Evolutionary conservation across 2,113 vertebrate species (phyloP).

Genomic region (Phrynosoma blainvillii): DNA sequence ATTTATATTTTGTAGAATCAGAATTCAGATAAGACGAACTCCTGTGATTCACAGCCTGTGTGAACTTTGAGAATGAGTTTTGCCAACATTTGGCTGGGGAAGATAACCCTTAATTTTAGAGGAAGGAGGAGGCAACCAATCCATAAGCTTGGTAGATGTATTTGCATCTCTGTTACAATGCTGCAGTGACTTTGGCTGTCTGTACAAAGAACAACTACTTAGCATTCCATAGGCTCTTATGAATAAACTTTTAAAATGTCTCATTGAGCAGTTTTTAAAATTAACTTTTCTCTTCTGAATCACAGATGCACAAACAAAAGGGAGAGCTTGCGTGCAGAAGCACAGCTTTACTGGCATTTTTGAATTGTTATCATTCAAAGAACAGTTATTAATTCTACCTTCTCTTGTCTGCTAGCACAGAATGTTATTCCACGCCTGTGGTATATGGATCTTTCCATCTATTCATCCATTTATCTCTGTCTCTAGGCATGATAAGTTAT

Average conservation of each 20-base stretch:
- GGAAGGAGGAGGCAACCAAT: no score
- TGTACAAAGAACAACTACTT: not conserved
- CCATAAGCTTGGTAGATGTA: not conserved
- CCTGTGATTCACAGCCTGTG: not conserved
- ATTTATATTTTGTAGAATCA: no score
- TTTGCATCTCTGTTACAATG: not conserved
- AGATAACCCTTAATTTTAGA: not conserved
- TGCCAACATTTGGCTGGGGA: not conserved
- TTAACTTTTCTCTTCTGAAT: slow-evolving; percentile 34
- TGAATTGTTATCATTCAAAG: slow-evolving; percentile 43
- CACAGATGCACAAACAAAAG: slow-evolving; percentile 35
- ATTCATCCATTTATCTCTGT: slow-evolving; percentile 68
- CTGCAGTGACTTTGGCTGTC: not conserved
- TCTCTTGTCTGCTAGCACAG: slow-evolving; percentile 62
- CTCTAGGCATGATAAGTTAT: slow-evolving; percentile 67
- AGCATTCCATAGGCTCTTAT: slow-evolving; percentile 25
- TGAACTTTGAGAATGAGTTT: not conserved
- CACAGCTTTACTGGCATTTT: slow-evolving; percentile 35
- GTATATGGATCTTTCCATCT: slow-evolving; percentile 69
- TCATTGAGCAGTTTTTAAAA: slow-evolving; percentile 40
- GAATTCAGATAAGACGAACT: no score
- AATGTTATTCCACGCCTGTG: slow-evolving; percentile 60
- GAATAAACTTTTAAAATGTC: slow-evolving; percentile 13
- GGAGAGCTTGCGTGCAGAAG: slow-evolving; percentile 8
- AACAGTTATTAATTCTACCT: slow-evolving; percentile 53